These are phyloP conservation scores for Cettia cetti DNA, from an alignment of 2,113 vertebrate species.

Conservation along the genomic window DNA sequence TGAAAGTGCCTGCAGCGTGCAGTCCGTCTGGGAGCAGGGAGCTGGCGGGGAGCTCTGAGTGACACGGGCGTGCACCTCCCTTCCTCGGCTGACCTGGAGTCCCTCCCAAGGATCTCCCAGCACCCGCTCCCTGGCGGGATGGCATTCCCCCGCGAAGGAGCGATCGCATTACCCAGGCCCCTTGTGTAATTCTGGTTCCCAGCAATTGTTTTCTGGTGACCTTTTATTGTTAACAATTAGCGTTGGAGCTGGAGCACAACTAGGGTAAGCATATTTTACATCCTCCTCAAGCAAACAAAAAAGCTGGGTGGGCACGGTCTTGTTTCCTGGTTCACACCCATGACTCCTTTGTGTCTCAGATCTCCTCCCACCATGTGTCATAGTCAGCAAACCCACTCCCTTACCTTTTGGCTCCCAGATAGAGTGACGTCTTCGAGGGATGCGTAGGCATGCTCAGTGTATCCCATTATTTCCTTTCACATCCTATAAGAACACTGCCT, in stretches of 20 bases:
- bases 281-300: constrained; percentile 67
- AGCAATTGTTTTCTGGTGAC: constrained; percentile 68
- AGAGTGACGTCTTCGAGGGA: constrained; percentile 48
- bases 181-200: constrained; percentile 57
- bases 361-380: constrained; percentile 60
- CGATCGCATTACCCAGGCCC: constrained; percentile 1
- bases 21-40: not conserved
- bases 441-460: constrained; percentile 12
- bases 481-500: constrained; percentile 32
- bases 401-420: constrained; percentile 62
- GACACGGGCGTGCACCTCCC: not conserved
- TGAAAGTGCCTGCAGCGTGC: accelerated
- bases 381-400: constrained; percentile 65
- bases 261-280: constrained; percentile 65
- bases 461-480: constrained; percentile 22
- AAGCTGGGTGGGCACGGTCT: constrained; percentile 57
- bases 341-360: constrained; percentile 62
- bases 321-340: constrained; percentile 68
- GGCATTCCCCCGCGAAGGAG: constrained; percentile 15
- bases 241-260: constrained; percentile 27
- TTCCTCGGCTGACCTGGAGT: not conserved
- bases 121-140: not conserved
- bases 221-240: constrained; percentile 66
- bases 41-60: not conserved
- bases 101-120: not conserved